Evolutionary conservation across 2,888 invertebrate species (phyloP).

Genomic region (Myopa tessellatipennis): DNA sequence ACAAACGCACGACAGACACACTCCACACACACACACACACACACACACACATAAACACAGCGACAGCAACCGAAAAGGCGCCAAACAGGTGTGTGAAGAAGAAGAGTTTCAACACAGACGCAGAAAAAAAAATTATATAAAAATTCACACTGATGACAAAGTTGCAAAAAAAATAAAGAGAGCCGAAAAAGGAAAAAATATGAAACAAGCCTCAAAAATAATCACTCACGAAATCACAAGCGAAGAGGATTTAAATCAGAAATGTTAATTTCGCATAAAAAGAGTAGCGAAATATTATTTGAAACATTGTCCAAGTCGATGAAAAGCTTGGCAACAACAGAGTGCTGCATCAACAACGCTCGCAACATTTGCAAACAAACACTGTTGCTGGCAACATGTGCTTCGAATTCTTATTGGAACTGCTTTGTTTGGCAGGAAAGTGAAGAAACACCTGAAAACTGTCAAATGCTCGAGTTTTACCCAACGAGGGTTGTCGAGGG

Average conservation of each 20-base stretch:
- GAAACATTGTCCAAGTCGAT: neutral
- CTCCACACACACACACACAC: neutral
- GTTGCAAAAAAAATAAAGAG: neutral
- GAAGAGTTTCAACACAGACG: constrained; percentile 4
- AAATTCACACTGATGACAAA: neutral
- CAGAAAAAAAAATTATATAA: neutral
- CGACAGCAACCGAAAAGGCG: constrained; percentile 31
- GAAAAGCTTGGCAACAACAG: neutral
- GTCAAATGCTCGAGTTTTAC: no score
- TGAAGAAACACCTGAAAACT: no score
- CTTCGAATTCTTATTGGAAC: no score
- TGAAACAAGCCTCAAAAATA: neutral
- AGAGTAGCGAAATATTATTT: neutral
- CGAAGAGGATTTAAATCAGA: no score
- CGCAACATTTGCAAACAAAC: neutral
- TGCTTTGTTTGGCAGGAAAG: no score
- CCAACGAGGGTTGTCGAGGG: no score
- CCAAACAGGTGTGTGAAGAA: constrained; percentile 52
- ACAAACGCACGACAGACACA: neutral
- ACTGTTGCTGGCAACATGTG: neutral
- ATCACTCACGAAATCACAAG: neutral
- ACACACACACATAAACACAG: neutral
- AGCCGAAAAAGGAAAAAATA: neutral
- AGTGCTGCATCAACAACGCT: neutral
- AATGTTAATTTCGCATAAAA: neutral